Evolutionary conservation across 2,113 vertebrate species (phyloP), one percentile per base, ranked within the genome.

Genomic region (Psittacula cyanocephala): DNA sequence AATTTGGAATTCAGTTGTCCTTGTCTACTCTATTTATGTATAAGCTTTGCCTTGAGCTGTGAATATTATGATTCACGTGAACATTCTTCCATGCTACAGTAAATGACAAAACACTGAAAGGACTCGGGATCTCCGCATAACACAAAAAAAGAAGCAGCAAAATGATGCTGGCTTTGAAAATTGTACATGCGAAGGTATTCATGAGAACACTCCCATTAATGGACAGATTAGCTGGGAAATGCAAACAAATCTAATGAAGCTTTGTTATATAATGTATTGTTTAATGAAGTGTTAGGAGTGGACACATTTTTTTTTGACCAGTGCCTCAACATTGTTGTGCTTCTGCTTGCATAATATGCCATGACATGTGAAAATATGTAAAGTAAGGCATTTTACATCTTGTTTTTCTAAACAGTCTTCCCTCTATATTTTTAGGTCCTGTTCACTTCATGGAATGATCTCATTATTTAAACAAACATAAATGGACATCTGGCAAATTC

Each of bases 401-500:
- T 50, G 11, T 74, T 91, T 76, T 90, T 91, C 65, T 41, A 86
- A 88, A 46, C 43, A 93, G 67, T 17, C 29, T 59, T 89, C 49
- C 46, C 25, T 81, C 28, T 35, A 20, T 77, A 94, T 89, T 95
- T 96, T 93, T 88, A 96, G 86, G 50, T 70, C 37, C 50, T 53
- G 64, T 59, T 96, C 94, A 68, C 65, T 83, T 90, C 88, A 85
- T 68, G 81, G 92, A 96, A 84, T 89, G 83, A 97, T 82, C 53
- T 95, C 63, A 96, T 88, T 90, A 96, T 91, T 94, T 67, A 96
- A 96, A 94, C 81, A 97, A 94, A 92, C 67, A 94, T 78, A 50
- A 92, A 92, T 9, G 33, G 81, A 84, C 71, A 95, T 77, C 79
- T 86, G 88, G 96, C 67, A 97, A 96, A 94, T 67, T 37, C n/a